phyloP scores from a whole-genome alignment of 1,140 invertebrate species.

The Phymastichus coffea region DNA sequence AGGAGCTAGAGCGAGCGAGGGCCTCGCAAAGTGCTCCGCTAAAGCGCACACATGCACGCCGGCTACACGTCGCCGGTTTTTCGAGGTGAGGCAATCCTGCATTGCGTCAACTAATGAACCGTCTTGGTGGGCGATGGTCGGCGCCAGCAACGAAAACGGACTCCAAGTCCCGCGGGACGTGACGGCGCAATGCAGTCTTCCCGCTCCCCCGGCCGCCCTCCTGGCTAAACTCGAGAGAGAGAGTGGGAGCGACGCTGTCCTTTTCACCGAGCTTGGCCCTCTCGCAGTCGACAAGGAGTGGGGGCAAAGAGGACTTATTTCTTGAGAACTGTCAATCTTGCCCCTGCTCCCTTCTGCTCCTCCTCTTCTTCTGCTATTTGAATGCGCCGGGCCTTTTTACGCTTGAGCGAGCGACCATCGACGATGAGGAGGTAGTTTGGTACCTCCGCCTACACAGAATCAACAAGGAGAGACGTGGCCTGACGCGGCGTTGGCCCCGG shows the following conservation, averaged over 20 bases:
- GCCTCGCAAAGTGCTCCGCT: constrained; percentile 15
- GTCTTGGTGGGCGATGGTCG: constrained; percentile 47
- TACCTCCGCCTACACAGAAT: too few species aligned
- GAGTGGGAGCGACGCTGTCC: constrained; percentile 1
- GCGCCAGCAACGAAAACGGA: constrained; percentile 30
- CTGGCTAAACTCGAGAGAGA: too few species aligned
- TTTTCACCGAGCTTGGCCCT: constrained; percentile 20
- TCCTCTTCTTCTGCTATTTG: too few species aligned
- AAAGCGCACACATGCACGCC: constrained; percentile 22
- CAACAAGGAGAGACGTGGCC: constrained; percentile 9
- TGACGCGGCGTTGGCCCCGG: too few species aligned
- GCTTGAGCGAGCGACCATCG: constrained; percentile 17
- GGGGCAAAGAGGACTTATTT: constrained; percentile 1
- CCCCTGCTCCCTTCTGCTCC: too few species aligned
- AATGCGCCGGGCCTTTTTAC: constrained; percentile 24
- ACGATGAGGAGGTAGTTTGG: constrained; percentile 14
- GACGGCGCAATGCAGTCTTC: constrained; percentile 56
- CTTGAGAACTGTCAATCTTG: constrained; percentile 26
- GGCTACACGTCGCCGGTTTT: constrained; percentile 24
- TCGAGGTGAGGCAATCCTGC: constrained; percentile 45
- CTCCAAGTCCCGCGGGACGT: constrained; percentile 52
- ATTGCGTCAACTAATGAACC: constrained; percentile 59
- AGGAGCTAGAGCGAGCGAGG: constrained; percentile 22
- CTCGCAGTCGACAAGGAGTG: constrained; percentile 6
- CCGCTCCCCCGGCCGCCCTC: constrained; percentile 1